Evolutionary conservation across 1,140 invertebrate genomes (phyloP), one percentile per base, ranked within the genome.

Genomic region (Lepidurus apus): DNA sequence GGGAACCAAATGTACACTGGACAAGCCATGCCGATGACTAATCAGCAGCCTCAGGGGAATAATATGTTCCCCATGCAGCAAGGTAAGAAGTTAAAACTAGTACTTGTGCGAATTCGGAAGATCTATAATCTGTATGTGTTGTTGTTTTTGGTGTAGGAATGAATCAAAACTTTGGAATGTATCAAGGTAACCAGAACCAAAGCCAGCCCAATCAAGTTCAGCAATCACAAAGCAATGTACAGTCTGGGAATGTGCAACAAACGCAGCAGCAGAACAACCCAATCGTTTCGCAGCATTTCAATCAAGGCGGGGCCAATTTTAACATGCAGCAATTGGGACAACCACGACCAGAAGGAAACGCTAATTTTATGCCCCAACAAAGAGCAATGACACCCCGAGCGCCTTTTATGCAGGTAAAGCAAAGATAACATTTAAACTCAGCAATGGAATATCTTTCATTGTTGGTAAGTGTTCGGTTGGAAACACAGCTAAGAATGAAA

Each of bases 1-100:
- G 88, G 86, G 78, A 87, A 83, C 74, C 88, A 83, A 83, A 91
- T 87, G 87, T 91, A 89, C 81, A 90, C 89, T 81, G 84, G 86
- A 74, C 85, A 86, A 21, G 75, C 24, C 43, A 78, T 81, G 78
- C 73, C 75, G 42, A n/a, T 42, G 21, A 80, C 81, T n/a, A 80
- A 53, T 45, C 77, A 78, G 21, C 74, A 77, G 43, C 78, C 89
- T 81, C 89, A 90, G 81, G 89, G 90, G 80, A 88, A 88, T 80
- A 89, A 89, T 82, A 88, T 89, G 82, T 87, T 89, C 84, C 82
- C 34, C 5, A 42, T 79, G 74, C 26, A 77, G 21, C 47, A n/a
- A 75, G 43, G 43, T 47, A 11, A 74, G 10, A 24, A 21, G 43
- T 34, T 34, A 34, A 2, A 26, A 34, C 34, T 34, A 34, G 34